A percentile compares a stretch with the other conserved stretches of the same genome.
Evolutionary conservation across 2,797 vertebrate species (phyloP).

Genomic region (Lepus townsendii): DNA sequence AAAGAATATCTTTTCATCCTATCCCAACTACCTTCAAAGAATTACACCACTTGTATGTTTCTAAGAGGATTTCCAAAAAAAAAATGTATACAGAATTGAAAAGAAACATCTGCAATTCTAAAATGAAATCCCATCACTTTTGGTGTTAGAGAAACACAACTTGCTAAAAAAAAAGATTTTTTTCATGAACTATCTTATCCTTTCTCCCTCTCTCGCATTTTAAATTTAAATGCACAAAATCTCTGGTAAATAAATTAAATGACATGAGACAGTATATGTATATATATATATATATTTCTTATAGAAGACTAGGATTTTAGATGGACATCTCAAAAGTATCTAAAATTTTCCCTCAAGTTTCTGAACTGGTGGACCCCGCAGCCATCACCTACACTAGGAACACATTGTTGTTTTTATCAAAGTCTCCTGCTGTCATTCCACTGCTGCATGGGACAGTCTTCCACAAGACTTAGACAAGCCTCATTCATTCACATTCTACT

Average conservation of each 20-base stretch:
- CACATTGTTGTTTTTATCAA: slow-evolving; percentile 80
- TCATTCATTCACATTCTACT: slow-evolving; percentile 88
- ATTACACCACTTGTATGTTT: slow-evolving; percentile 39
- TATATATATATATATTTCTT: too few species aligned
- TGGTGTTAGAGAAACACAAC: slow-evolving; percentile 77
- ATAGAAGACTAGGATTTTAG: slow-evolving; percentile 67
- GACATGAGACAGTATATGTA: slow-evolving; percentile 17
- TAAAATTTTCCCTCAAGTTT: slow-evolving; percentile 83
- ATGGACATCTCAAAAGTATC: slow-evolving; percentile 72
- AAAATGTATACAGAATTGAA: slow-evolving; percentile 74
- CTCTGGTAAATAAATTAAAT: slow-evolving; percentile 43
- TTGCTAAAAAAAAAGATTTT: slow-evolving; percentile 72
- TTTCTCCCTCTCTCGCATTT: slow-evolving; percentile 45
- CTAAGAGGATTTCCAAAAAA: slow-evolving; percentile 24
- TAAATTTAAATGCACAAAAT: slow-evolving; percentile 69
- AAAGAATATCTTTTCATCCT: slow-evolving; percentile 71
- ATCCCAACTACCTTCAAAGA: slow-evolving; percentile 78
- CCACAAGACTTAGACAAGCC: slow-evolving; percentile 87
- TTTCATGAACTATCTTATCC: slow-evolving; percentile 1
- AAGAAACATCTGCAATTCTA: slow-evolving; percentile 79
- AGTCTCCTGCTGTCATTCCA: slow-evolving; percentile 84
- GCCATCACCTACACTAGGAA: slow-evolving; percentile 79
- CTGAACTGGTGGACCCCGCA: slow-evolving; percentile 77
- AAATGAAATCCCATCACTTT: slow-evolving; percentile 86
- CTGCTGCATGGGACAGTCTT: slow-evolving; percentile 89